Evolutionary conservation across 1,140 invertebrate species (phyloP), one percentile per base, ranked within the genome.

Genomic region (Stegodyphus mimosarum): DNA sequence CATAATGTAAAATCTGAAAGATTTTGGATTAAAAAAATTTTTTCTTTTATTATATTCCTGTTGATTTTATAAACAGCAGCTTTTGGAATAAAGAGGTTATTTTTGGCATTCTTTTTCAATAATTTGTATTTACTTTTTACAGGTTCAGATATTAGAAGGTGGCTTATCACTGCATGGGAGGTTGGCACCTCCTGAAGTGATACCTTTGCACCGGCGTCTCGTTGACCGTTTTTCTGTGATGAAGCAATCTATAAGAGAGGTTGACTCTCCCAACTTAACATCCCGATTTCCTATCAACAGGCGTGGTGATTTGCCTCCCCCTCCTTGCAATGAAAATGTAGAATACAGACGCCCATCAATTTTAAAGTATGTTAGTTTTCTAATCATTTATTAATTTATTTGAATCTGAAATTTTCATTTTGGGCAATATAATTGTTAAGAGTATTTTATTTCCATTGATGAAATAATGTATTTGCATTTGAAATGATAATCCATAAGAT

Each of bases 171-270:
- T 98, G 11, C 96, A 98, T 89, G 96, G 95, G 0, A 93, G 94
- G 87, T 91, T 98, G 60, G 96, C 95, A 4, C 95, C 96, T 0
- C 89, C 93, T 0, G 95, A 94, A 13, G 94, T 98, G 0, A 94
- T 95, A 86, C 96, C 96, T 2, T 89, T 99, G 50, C 97, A 98
- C 88, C 94, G 95, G 88, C 93, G 95, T 78, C 91, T 99, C 7
- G 92, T 96, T n/a, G 96, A 97, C 89, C 92, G 95, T 69, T 96
- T 97, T 88, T 93, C 92, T 1, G 94, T 96, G 87, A 91, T 97
- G 63, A 79, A 87, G 78, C 64, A 87, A 49, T 87, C 80, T 48
- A 64, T 86, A 18, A 13, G 79, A 73, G 77, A 83, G 64, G 67
- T 80, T 49, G 69, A 84, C 64, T 86, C 88, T 86, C 75, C 87